These are phyloP conservation scores for Chondrilla cf. caribensis DNA, from an alignment of 37 sponge, comb jelly and placozoan species.

Conservation along the genomic window DNA sequence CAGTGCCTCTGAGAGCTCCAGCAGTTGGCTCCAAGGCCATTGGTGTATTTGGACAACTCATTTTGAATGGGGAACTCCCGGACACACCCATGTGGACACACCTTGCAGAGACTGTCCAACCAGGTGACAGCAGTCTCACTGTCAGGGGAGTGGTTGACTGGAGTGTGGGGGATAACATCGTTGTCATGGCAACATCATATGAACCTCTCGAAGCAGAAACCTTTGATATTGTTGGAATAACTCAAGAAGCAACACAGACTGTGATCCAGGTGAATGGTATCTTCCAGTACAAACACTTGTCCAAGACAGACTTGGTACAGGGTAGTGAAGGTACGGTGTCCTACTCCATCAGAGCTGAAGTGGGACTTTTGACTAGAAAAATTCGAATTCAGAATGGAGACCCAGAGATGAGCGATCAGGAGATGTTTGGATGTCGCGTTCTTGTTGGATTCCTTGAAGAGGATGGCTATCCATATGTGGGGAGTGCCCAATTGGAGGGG, in stretches of 20 bases:
- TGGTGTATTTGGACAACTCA: constrained; percentile 77
- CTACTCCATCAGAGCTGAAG: constrained; percentile 70
- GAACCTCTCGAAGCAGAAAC: constrained; percentile 75
- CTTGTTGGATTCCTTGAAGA: constrained; percentile 31
- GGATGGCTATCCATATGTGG: constrained; percentile 36
- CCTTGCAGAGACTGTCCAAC: constrained; percentile 60
- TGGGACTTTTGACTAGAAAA: constrained; percentile 77
- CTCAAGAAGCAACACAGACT: not conserved
- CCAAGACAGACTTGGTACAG: not conserved
- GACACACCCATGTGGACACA: constrained; percentile 81
- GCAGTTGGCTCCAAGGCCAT: constrained; percentile 79
- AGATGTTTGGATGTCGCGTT: constrained; percentile 82
- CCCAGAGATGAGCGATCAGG: constrained; percentile 31
- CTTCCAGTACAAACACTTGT: constrained; percentile 46
- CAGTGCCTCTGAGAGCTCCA: constrained; percentile 25
- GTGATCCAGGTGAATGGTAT: constrained; percentile 33
- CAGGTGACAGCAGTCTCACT: constrained; percentile 37
- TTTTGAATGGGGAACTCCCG: constrained; percentile 77
- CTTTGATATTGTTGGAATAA: constrained; percentile 23
- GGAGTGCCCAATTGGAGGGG: constrained; percentile 62
- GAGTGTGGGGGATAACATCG: constrained; percentile 77
- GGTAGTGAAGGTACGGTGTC: constrained; percentile 5
- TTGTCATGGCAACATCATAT: constrained; percentile 82
- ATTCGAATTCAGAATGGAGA: constrained; percentile 63
- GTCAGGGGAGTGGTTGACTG: constrained; percentile 63